phyloP scores from a whole-genome alignment of 2,797 vertebrate species.

The Galaxias olidus region DNA sequence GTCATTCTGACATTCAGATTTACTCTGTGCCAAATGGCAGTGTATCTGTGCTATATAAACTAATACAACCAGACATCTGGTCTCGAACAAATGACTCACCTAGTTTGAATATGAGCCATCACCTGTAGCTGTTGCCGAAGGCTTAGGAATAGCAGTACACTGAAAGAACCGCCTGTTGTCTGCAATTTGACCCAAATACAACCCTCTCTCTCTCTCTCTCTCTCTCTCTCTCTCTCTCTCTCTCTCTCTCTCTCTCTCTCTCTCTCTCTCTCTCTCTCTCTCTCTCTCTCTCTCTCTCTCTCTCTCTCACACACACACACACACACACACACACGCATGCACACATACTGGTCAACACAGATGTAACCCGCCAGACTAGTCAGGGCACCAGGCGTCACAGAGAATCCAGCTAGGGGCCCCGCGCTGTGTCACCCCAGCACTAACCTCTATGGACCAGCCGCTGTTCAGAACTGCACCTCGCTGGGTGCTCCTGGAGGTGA shows the following conservation, averaged over 20 bases:
- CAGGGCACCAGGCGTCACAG: slow-evolving; percentile 39
- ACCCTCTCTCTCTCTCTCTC: slow-evolving; percentile 9
- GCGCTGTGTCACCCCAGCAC: slow-evolving; percentile 8
- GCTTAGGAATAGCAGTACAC: slow-evolving; percentile 38
- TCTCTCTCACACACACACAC: too few relatives aligned
- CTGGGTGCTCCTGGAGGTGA: slow-evolving; percentile 71
- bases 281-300: slow-evolving; percentile 12
- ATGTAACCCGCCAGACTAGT: slow-evolving; percentile 33
- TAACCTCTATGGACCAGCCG: slow-evolving; percentile 67
- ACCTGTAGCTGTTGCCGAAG: slow-evolving; percentile 7
- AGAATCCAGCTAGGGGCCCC: slow-evolving; percentile 70
- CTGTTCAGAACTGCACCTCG: slow-evolving; percentile 69
- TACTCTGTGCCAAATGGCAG: too few relatives aligned
- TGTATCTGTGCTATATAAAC: too few relatives aligned
- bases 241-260: slow-evolving; percentile 10
- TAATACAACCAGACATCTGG: too few relatives aligned
- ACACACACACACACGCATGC: too few relatives aligned
- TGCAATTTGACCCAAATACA: slow-evolving; percentile 43
- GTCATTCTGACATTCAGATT: too few relatives aligned
- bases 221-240: slow-evolving; percentile 9
- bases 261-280: slow-evolving; percentile 16
- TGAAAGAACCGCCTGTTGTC: slow-evolving; percentile 35
- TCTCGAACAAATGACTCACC: not conserved
- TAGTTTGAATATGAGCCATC: slow-evolving; percentile 19
- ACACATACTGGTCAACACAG: slow-evolving; percentile 43